Evolutionary conservation across 2,113 vertebrate species (phyloP).

Genomic region (Serinus canaria): DNA sequence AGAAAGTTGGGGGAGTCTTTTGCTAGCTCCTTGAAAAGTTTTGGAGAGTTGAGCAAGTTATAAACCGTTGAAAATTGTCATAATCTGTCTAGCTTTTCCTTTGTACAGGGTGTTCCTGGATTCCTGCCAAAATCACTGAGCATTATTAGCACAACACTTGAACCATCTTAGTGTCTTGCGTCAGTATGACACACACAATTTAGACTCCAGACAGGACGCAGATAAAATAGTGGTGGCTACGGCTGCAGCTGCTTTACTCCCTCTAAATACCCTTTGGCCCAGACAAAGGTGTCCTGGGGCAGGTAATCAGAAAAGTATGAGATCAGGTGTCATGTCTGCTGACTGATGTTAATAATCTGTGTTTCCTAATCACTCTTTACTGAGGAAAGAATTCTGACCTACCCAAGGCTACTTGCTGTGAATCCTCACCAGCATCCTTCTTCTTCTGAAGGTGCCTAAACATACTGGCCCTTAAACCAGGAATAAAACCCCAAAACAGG

Average conservation of each 20-base stretch:
- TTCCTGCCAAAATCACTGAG: slow-evolving; percentile 49
- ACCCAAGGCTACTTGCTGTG: background rate
- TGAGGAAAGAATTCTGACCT: background rate
- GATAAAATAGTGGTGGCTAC: slow-evolving; percentile 52
- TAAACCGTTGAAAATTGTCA: slow-evolving; percentile 8
- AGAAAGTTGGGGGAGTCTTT: background rate
- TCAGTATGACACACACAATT: slow-evolving; percentile 64
- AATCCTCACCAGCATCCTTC: background rate
- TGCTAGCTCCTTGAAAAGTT: background rate
- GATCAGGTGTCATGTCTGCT: slow-evolving; percentile 50
- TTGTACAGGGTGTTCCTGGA: slow-evolving; percentile 58
- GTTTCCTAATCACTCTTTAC: background rate
- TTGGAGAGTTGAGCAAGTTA: background rate
- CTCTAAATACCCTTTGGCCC: slow-evolving; percentile 50
- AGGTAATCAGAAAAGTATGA: slow-evolving; percentile 54
- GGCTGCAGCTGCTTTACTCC: slow-evolving; percentile 55
- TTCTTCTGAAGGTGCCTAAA: background rate
- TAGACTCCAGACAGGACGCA: slow-evolving; percentile 45
- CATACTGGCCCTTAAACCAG: background rate
- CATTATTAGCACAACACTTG: slow-evolving; percentile 61
- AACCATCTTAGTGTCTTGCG: slow-evolving; percentile 54
- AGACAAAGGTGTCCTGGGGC: slow-evolving; percentile 65
- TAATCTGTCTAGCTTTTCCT: slow-evolving; percentile 24
- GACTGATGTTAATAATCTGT: slow-evolving; percentile 53
- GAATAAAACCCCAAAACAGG: background rate